Percentiles rank a stretch among this genome's conserved stretches.
phyloP scores from a whole-genome alignment of 2,888 invertebrate species.

The Apotomis betuletana region DNA sequence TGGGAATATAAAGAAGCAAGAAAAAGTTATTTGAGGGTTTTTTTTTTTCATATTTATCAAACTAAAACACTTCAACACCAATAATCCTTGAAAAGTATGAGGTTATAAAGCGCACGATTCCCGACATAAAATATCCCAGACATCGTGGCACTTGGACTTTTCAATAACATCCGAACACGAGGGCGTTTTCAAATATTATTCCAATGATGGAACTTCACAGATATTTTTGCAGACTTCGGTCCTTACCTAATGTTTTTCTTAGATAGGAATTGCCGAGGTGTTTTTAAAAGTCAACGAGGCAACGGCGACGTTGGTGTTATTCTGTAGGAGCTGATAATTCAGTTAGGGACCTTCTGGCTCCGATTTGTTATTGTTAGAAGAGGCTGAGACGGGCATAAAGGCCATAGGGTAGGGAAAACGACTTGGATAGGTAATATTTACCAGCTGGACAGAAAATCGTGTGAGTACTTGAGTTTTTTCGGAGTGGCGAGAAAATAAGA shows the following conservation, averaged over 20 bases:
- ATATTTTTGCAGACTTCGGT: conserved; percentile 37
- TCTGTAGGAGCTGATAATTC: conserved; percentile 1
- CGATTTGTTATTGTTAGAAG: neutral
- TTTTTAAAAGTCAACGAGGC: conserved; percentile 23
- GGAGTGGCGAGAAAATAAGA: no score
- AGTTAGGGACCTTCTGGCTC: neutral
- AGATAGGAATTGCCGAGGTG: conserved; percentile 20
- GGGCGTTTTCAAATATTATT: conserved; percentile 39
- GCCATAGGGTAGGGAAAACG: no score
- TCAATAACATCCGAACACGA: conserved; percentile 39
- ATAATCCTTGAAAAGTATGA: conserved; percentile 26
- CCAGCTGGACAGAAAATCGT: no score
- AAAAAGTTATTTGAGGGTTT: no score
- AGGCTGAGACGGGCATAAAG: neutral
- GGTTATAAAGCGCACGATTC: conserved; percentile 21
- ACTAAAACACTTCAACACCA: no score
- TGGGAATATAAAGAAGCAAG: no score
- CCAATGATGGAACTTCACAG: conserved; percentile 37
- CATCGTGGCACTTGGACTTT: conserved; percentile 34
- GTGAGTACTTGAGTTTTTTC: no score
- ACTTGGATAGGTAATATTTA: no score
- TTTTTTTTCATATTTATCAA: no score
- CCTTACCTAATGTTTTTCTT: conserved; percentile 35
- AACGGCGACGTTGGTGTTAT: neutral
- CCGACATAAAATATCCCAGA: conserved; percentile 31